Evolutionary conservation across 2,113 vertebrate genomes (phyloP).

Genomic region (Tyrannus savana): DNA sequence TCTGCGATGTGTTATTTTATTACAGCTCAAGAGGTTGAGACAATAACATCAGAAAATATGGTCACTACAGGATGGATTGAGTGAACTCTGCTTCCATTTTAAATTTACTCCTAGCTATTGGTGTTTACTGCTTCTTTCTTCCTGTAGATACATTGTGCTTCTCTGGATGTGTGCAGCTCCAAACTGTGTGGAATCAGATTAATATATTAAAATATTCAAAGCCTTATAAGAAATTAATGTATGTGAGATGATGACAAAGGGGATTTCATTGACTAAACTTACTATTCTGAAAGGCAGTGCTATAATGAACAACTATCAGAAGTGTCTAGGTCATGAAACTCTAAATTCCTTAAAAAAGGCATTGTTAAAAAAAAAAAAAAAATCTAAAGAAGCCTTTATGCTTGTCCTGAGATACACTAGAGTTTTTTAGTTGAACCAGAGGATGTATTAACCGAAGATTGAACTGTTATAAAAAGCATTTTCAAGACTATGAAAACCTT

Average conservation of each 20-base stretch:
- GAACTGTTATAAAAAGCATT: background rate
- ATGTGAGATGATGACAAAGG: background rate
- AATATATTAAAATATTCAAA: background rate
- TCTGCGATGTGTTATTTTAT: background rate
- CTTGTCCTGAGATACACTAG: background rate
- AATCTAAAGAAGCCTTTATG: background rate
- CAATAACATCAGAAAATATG: background rate
- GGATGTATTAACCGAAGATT: background rate
- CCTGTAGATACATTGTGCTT: accelerated
- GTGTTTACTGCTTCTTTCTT: background rate
- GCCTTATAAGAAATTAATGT: background rate
- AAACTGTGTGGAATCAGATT: background rate
- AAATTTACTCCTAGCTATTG: background rate
- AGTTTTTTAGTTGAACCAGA: background rate
- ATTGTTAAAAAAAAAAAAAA: background rate
- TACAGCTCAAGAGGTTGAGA: background rate
- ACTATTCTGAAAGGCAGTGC: background rate
- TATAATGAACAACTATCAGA: background rate
- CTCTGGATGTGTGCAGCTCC: background rate
- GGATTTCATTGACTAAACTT: background rate
- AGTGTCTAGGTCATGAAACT: background rate
- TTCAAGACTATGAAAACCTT: background rate
- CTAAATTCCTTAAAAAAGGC: background rate
- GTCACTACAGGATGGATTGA: background rate
- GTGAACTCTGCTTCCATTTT: background rate